phyloP scores from a whole-genome alignment of 2,797 vertebrate species.

The Girardinus metallicus region DNA sequence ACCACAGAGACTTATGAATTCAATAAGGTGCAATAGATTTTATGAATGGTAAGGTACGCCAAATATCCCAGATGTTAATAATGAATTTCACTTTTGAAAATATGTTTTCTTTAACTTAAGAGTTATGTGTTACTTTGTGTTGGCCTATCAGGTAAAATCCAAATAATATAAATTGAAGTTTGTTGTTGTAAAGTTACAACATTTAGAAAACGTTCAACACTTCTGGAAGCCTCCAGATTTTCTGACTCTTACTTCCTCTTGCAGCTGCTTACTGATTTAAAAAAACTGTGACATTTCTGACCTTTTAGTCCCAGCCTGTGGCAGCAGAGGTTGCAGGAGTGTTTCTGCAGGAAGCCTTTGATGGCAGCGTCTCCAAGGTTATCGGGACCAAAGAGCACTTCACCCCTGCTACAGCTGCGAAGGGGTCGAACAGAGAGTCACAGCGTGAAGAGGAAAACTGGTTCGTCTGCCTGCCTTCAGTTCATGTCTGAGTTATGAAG shows the following conservation, averaged over 20 bases:
- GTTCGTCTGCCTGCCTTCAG: not conserved
- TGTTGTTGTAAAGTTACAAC: not conserved
- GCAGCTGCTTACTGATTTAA: not conserved
- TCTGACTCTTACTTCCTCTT: not conserved
- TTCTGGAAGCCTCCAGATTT: not conserved
- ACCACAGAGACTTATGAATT: not conserved
- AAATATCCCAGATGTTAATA: not conserved
- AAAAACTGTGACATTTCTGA: slow-evolving; percentile 59
- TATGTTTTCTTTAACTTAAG: not conserved
- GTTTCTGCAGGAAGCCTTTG: slow-evolving; percentile 90
- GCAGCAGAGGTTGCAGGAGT: slow-evolving; percentile 90
- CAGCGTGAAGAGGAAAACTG: not conserved
- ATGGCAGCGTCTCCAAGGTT: slow-evolving; percentile 91
- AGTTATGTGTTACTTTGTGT: not conserved
- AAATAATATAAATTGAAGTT: not conserved
- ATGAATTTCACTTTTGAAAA: not conserved
- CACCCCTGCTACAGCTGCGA: slow-evolving; percentile 58
- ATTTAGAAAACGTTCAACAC: not conserved
- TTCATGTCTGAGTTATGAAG: not conserved
- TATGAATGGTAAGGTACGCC: not conserved
- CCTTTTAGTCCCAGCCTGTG: slow-evolving; percentile 87
- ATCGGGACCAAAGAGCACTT: slow-evolving; percentile 93
- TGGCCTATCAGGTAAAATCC: not conserved
- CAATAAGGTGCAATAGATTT: not conserved
- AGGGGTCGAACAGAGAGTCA: slow-evolving; percentile 12